Percentiles rank a stretch among this genome's conserved stretches.
These are phyloP conservation scores for Brachyhypopomus occidentalis DNA, from an alignment of 2,113 vertebrate species.

Conservation along the genomic window DNA sequence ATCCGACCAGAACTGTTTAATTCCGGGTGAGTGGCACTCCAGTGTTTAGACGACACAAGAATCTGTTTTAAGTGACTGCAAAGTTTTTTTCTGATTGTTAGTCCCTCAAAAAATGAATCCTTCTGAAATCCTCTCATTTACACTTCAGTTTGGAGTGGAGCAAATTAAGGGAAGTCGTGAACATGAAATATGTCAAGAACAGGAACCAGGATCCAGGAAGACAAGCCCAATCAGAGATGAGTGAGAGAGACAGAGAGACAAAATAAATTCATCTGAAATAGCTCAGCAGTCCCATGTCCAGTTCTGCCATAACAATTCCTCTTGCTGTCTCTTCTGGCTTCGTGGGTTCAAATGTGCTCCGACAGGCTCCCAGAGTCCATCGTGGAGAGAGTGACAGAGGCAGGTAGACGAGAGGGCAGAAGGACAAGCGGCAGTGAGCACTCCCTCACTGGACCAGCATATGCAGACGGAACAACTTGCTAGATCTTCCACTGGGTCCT, in stretches of 20 bases:
- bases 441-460: background rate
- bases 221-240: slow-evolving; percentile 26
- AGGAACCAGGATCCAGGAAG: slow-evolving; percentile 44
- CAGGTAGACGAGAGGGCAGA: background rate
- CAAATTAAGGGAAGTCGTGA: too few species aligned
- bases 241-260: slow-evolving; percentile 44
- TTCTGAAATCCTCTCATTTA: background rate
- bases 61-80: background rate
- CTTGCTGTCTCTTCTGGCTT: background rate
- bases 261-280: background rate
- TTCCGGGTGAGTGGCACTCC: background rate
- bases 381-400: background rate
- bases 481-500: slow-evolving; percentile 27
- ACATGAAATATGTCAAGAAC: background rate
- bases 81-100: background rate
- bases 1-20: background rate
- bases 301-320: background rate
- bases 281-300: background rate
- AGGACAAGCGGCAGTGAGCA: background rate
- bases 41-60: background rate
- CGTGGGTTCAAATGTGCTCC: background rate
- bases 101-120: background rate
- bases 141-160: too few species aligned
- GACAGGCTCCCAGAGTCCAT: background rate
- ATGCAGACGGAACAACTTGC: background rate